Percentiles rank a stretch among this genome's conserved stretches.
Conservation (phyloP, 2,113 vertebrate genomes). For the Oncorhynchus masou region DNA sequence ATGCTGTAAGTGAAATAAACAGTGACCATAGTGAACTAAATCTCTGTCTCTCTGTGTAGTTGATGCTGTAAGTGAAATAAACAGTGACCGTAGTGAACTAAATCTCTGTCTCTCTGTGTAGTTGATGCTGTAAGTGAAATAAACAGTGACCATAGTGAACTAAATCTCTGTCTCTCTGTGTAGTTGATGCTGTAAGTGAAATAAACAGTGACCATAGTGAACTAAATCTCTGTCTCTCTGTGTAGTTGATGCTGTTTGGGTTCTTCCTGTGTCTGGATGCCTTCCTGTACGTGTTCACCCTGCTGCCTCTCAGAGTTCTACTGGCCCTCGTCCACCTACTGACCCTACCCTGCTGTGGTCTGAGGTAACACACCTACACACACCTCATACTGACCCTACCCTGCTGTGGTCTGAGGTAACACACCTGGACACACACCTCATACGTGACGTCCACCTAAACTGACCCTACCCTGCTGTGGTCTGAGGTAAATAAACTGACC, state of each 20-base stretch:
- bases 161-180: conserved; percentile 12
- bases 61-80: conserved; percentile 80
- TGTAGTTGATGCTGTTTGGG: conserved; percentile 84
- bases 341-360: conserved; percentile 91
- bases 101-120: too few species aligned
- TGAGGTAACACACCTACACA: conserved; percentile 77
- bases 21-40: too few species aligned
- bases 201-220: not conserved
- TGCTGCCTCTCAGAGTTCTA: conserved; percentile 90
- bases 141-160: too few species aligned
- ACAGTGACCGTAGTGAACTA: not conserved
- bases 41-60: conserved; percentile 63
- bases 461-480: too few species aligned
- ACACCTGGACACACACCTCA: not conserved
- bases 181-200: conserved; percentile 85
- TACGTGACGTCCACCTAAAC: too few species aligned
- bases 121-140: too few species aligned
- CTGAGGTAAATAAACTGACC: too few species aligned
- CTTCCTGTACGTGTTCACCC: conserved; percentile 95
- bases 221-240: not conserved
- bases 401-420: conserved; percentile 79
- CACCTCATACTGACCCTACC: too few species aligned
- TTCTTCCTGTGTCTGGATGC: conserved; percentile 98
- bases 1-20: too few species aligned
- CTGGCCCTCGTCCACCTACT: conserved; percentile 88